Percentiles rank a stretch among this genome's conserved stretches.
phyloP scores from a whole-genome alignment of 2,888 invertebrate species.

The Yponomeuta malinellus region DNA sequence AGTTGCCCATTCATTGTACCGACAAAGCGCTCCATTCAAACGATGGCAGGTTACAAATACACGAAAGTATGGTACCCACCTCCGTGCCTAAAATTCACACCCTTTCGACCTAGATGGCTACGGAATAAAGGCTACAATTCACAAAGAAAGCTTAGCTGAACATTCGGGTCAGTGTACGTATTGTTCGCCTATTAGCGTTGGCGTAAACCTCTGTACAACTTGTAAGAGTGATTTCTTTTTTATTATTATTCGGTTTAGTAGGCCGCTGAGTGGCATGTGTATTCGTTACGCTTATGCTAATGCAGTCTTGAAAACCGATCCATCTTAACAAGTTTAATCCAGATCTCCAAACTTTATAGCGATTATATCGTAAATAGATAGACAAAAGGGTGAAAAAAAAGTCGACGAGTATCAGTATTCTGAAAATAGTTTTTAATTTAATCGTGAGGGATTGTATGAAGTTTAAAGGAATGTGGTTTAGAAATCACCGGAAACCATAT shows the following conservation, averaged over 20 bases:
- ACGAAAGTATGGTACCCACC: slow-evolving; percentile 44
- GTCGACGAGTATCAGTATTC: too few relatives aligned
- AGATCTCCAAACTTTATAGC: too few relatives aligned
- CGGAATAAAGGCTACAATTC: background rate
- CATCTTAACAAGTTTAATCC: background rate
- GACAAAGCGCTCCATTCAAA: slow-evolving; percentile 52
- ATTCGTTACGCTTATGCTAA: background rate
- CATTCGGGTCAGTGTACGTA: slow-evolving; percentile 1
- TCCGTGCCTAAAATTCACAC: background rate
- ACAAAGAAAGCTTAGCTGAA: background rate
- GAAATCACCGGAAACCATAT: too few relatives aligned
- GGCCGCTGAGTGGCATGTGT: slow-evolving; percentile 6
- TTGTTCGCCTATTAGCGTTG: slow-evolving; percentile 12
- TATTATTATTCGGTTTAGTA: slow-evolving; percentile 11
- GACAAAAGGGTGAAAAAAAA: too few relatives aligned
- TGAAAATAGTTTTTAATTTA: too few relatives aligned
- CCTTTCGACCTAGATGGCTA: background rate
- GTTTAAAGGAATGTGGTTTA: too few relatives aligned
- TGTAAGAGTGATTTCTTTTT: slow-evolving; percentile 10
- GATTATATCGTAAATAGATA: too few relatives aligned
- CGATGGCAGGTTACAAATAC: slow-evolving; percentile 63
- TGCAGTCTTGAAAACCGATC: slow-evolving; percentile 6
- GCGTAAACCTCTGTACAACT: slow-evolving; percentile 2
- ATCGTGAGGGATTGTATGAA: too few relatives aligned
- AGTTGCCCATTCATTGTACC: slow-evolving; percentile 50